A percentile compares a stretch with the other conserved stretches of the same genome.
phyloP scores from a whole-genome alignment of 2,888 invertebrate species.

The Theristus sp. region DNA sequence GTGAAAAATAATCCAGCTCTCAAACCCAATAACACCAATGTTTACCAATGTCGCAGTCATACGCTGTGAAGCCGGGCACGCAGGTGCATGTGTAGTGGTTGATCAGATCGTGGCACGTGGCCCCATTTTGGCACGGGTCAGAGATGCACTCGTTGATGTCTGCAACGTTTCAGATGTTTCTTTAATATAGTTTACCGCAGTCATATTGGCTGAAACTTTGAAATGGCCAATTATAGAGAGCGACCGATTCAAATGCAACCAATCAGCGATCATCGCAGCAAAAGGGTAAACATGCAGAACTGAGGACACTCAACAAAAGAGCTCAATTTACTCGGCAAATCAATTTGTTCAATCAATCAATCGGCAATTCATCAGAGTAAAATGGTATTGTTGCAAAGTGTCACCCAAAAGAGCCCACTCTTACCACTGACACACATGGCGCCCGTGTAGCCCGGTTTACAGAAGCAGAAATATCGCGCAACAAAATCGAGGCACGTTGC shows the following conservation, averaged over 20 bases:
- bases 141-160: neutral
- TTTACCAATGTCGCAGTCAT: slow-evolving; percentile 68
- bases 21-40: too few species aligned
- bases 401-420: neutral
- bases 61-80: slow-evolving; percentile 69
- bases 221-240: neutral
- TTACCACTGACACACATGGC: neutral
- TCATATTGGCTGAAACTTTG: neutral
- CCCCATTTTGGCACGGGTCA: neutral
- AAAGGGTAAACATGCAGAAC: neutral
- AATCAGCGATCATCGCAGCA: neutral
- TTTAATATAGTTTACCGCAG: too few species aligned
- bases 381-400: too few species aligned
- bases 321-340: too few species aligned
- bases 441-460: neutral
- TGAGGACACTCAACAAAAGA: neutral
- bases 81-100: slow-evolving; percentile 46
- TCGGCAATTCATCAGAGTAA: too few species aligned
- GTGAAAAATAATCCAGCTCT: too few species aligned
- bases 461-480: neutral
- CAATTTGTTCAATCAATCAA: too few species aligned
- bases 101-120: neutral
- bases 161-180: neutral
- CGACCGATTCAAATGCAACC: neutral
- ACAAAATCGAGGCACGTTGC: slow-evolving; percentile 1